Percentiles rank a stretch among this genome's conserved stretches.
Evolutionary conservation across 2,888 invertebrate genomes (phyloP).

Genomic region (Caenorhabditis angaria): DNA sequence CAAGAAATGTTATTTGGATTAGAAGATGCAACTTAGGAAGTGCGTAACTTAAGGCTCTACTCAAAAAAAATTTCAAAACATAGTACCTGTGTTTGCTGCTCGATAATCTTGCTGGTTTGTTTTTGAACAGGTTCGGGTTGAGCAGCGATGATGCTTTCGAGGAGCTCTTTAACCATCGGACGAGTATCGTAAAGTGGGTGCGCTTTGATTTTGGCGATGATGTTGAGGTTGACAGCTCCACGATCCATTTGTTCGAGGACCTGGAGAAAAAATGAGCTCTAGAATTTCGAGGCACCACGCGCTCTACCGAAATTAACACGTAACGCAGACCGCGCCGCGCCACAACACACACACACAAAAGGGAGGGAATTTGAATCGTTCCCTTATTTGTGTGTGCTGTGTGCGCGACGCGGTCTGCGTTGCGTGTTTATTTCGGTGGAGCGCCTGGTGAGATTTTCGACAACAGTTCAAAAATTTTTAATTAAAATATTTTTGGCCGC

Average conservation of each 20-base stretch:
- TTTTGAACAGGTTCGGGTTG: constrained; percentile 66
- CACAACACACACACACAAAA: too few relatives aligned
- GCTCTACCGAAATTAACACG: too few relatives aligned
- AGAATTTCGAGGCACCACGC: background rate
- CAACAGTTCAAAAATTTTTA: too few relatives aligned
- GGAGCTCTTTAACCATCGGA: constrained; percentile 69
- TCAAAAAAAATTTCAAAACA: background rate
- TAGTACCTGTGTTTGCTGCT: constrained; percentile 53
- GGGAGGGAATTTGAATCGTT: too few relatives aligned
- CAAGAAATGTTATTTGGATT: constrained; percentile 6
- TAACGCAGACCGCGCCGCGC: too few relatives aligned
- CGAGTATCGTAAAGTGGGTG: constrained; percentile 69
- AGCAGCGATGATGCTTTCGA: constrained; percentile 58
- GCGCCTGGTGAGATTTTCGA: too few relatives aligned
- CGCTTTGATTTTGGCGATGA: constrained; percentile 67
- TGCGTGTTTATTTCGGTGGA: too few relatives aligned
- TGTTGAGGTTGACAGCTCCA: constrained; percentile 69
- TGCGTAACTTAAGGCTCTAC: background rate
- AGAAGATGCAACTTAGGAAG: constrained; percentile 3
- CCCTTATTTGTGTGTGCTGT: too few relatives aligned
- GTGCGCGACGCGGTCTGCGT: too few relatives aligned
- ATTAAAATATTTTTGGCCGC: too few relatives aligned
- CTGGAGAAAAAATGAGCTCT: constrained; percentile 20
- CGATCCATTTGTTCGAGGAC: constrained; percentile 71
- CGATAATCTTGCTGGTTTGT: constrained; percentile 65